These are phyloP conservation scores for Saccostrea cuccullata DNA, from an alignment of 1,140 invertebrate genomes.

Conservation along the genomic window DNA sequence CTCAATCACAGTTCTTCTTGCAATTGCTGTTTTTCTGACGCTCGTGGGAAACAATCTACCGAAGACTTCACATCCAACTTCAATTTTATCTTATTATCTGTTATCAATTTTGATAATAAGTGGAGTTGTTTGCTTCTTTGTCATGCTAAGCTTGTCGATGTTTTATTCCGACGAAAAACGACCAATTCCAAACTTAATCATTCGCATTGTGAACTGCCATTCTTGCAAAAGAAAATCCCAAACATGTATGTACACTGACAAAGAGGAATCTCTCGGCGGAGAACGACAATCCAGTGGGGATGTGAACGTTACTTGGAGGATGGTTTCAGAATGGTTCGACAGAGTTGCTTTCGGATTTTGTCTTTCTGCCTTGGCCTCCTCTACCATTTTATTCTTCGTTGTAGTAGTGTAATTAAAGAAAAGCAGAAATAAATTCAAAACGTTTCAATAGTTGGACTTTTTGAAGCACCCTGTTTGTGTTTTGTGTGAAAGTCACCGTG, in stretches of 20 bases:
- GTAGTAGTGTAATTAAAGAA: neutral
- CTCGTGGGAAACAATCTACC: conserved; percentile 48
- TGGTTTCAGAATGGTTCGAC: neutral
- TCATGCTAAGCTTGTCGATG: conserved; percentile 9
- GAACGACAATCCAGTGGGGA: neutral
- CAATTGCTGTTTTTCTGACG: conserved; percentile 51
- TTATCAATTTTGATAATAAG: conserved; percentile 30
- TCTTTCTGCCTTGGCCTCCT: neutral
- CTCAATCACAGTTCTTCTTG: conserved; percentile 48
- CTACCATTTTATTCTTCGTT: neutral
- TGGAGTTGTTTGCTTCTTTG: conserved; percentile 26
- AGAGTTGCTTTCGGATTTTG: neutral
- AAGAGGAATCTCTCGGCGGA: neutral
- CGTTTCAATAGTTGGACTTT: neutral
- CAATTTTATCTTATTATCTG: conserved; percentile 48
- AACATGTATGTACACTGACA: neutral
- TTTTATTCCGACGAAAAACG: conserved; percentile 1
- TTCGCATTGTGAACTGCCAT: neutral
- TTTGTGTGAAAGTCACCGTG: no score
- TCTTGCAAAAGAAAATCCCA: neutral
- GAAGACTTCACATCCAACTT: conserved; percentile 49
- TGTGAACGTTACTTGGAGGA: neutral
- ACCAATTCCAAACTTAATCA: neutral
- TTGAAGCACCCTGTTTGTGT: neutral
- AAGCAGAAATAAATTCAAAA: no score